Percentiles rank a stretch among this genome's conserved stretches.
phyloP scores from a whole-genome alignment of 2,113 vertebrate genomes.

The Saguinus imperator region DNA sequence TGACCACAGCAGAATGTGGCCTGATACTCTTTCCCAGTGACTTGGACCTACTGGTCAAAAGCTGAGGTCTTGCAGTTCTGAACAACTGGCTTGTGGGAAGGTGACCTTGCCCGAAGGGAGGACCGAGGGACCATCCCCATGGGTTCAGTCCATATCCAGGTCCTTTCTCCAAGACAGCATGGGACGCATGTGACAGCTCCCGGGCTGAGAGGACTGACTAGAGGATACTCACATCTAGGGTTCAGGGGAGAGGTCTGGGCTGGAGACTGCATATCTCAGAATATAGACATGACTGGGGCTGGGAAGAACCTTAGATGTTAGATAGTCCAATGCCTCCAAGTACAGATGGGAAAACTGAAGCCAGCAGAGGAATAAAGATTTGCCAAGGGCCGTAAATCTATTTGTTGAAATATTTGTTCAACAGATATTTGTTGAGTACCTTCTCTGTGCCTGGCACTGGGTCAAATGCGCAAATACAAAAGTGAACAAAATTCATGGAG shows the following conservation, averaged over 20 bases:
- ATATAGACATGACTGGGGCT: too few relatives aligned
- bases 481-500: neutral
- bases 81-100: neutral
- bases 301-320: too few relatives aligned
- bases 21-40: neutral
- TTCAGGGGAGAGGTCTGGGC: neutral
- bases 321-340: too few relatives aligned
- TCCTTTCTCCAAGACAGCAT: neutral
- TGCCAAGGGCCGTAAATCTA: neutral
- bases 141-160: neutral
- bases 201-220: neutral
- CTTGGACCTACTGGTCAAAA: neutral
- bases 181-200: neutral
- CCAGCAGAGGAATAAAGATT: neutral
- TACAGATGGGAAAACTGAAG: neutral
- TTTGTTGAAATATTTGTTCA: neutral
- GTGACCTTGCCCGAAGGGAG: neutral
- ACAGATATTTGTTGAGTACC: neutral
- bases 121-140: fast-evolving
- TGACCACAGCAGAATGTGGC: neutral
- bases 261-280: neutral
- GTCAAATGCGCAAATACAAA: too few relatives aligned
- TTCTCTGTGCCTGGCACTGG: neutral
- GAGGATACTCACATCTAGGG: neutral
- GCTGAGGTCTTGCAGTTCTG: neutral